Percentiles rank a stretch among this genome's conserved stretches.
Conservation (phyloP, 2,888 invertebrate genomes). For the Eumacrocentrus americanus region DNA sequence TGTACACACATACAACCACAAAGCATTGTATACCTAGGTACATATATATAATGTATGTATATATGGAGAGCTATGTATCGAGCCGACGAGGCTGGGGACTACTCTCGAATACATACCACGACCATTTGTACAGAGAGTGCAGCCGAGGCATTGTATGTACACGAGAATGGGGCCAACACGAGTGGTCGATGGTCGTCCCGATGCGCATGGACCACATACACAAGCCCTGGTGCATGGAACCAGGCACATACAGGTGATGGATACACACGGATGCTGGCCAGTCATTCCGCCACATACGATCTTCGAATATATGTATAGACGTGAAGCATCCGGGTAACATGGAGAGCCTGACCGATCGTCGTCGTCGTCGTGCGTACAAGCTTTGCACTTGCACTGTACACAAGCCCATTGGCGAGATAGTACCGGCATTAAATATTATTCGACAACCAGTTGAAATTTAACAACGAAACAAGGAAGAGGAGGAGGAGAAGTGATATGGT, state of each 20-base stretch:
- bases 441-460: not conserved
- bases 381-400: not conserved
- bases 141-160: not conserved
- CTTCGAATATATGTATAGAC: constrained; percentile 1
- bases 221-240: not conserved
- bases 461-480: not conserved
- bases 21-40: not conserved
- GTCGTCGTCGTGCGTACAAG: not conserved
- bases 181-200: constrained; percentile 6
- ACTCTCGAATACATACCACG: constrained; percentile 1
- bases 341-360: not conserved
- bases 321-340: not conserved
- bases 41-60: not conserved
- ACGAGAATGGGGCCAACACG: constrained; percentile 7
- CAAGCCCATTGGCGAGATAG: not conserved
- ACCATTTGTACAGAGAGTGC: not conserved
- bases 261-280: not conserved
- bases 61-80: constrained; percentile 13
- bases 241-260: not conserved
- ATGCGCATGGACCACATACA: not conserved
- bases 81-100: not conserved
- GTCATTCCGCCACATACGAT: not conserved
- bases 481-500: not conserved
- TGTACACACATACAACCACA: not conserved
- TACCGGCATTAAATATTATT: not conserved